A percentile compares a stretch with the other conserved stretches of the same genome.
Evolutionary conservation across 2,113 vertebrate species (phyloP).

Genomic region (Noctilio leporinus): DNA sequence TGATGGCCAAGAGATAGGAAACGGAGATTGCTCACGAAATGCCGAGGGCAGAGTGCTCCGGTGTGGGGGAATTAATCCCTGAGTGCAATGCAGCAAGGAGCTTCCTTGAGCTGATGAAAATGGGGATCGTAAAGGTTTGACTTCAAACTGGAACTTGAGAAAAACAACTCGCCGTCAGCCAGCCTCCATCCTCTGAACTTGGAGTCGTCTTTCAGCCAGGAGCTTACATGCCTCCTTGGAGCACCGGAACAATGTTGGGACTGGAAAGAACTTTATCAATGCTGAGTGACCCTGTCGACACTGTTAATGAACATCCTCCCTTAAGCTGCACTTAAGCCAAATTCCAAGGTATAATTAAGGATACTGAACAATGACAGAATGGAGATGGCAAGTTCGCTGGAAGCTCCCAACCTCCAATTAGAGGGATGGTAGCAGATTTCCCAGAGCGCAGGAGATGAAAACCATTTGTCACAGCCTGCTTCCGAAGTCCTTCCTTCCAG

Average conservation of each 20-base stretch:
- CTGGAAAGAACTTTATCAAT: background rate
- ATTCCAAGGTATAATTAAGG: slow-evolving; percentile 58
- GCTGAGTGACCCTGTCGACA: slow-evolving; percentile 47
- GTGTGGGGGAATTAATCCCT: background rate
- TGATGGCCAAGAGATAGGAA: background rate
- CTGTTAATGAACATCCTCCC: slow-evolving; percentile 46
- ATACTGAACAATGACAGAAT: background rate
- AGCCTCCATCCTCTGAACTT: background rate
- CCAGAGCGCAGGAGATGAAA: slow-evolving; percentile 21
- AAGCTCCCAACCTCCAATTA: slow-evolving; percentile 22
- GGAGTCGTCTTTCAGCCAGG: background rate
- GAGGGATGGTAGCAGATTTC: background rate
- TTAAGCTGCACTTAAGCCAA: slow-evolving; percentile 13
- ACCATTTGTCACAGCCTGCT: slow-evolving; percentile 36
- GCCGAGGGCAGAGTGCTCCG: background rate
- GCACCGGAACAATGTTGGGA: background rate
- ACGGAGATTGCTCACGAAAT: background rate
- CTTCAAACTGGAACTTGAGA: background rate
- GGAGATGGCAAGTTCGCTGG: background rate
- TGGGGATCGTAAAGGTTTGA: background rate
- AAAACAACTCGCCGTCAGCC: background rate
- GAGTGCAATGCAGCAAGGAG: background rate
- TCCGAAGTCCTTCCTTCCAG: slow-evolving; percentile 15
- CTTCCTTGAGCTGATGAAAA: background rate
- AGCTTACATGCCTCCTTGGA: rapidly evolving